Conservation (phyloP, 2,113 vertebrate genomes). For the Salminus brasiliensis region DNA sequence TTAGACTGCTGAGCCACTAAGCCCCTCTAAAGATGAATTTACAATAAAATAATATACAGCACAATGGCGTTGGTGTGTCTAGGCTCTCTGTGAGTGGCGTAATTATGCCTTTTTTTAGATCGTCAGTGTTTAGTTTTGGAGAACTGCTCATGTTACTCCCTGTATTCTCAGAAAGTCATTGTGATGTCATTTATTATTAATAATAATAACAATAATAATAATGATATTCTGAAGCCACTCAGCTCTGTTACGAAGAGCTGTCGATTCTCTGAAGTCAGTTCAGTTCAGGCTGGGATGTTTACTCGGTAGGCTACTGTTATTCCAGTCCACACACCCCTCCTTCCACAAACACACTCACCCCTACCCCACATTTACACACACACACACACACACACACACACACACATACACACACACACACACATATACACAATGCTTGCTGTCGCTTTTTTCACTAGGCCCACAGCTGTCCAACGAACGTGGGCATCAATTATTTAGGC, state of each 20-base stretch:
- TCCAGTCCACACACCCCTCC: background rate
- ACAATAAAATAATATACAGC: too few relatives aligned
- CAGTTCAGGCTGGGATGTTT: background rate
- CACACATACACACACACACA: slow-evolving; percentile 8
- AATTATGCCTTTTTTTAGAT: too few relatives aligned
- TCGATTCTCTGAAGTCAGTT: slow-evolving; percentile 3
- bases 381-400: background rate
- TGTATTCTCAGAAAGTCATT: too few relatives aligned
- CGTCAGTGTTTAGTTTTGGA: too few relatives aligned
- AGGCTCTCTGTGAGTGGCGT: too few relatives aligned
- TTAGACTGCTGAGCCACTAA: too few relatives aligned
- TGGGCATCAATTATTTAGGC: slow-evolving; percentile 38
- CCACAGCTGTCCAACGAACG: slow-evolving; percentile 16
- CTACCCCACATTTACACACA: background rate
- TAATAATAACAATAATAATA: background rate
- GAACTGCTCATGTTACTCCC: too few relatives aligned
- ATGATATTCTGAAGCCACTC: too few relatives aligned
- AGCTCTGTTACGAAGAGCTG: background rate
- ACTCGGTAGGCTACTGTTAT: background rate
- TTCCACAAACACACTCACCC: slow-evolving; percentile 11
- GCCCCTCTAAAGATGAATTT: too few relatives aligned
- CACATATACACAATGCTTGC: background rate
- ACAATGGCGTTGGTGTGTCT: too few relatives aligned
- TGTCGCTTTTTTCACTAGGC: background rate
- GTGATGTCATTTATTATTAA: background rate